phyloP scores from a whole-genome alignment of 1,140 invertebrate genomes.

The Tigriopus japonicus region DNA sequence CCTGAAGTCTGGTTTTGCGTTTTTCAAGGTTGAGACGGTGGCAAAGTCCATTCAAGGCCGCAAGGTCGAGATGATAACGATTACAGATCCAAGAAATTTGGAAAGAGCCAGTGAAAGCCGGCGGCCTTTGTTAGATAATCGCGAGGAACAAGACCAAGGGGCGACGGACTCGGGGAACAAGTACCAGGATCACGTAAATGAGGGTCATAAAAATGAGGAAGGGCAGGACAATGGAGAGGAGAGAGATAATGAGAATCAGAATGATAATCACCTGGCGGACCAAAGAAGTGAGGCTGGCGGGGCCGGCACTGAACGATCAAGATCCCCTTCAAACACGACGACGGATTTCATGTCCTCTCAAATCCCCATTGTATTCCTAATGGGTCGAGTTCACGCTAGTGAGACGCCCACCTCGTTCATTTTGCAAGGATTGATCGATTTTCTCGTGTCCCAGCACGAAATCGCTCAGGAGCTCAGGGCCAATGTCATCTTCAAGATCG shows the following conservation, averaged over 20 bases:
- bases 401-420: conserved; percentile 7
- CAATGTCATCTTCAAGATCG: conserved; percentile 84
- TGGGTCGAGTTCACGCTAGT: background rate
- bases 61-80: background rate
- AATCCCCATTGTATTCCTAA: conserved; percentile 3
- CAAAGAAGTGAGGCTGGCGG: no score
- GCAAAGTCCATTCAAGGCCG: background rate
- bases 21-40: background rate
- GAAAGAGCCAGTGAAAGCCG: background rate
- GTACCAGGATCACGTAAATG: background rate
- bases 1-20: background rate
- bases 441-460: background rate
- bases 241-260: background rate
- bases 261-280: background rate
- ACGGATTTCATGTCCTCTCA: no score
- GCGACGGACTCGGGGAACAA: background rate
- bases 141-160: background rate
- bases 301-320: no score
- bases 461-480: conserved; percentile 49
- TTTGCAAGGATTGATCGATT: conserved; percentile 1
- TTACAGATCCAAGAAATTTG: background rate
- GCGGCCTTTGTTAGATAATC: background rate
- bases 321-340: no score
- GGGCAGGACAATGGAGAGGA: background rate
- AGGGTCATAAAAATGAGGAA: background rate